phyloP scores from a whole-genome alignment of 2,113 vertebrate genomes.

The Tetraodon nigroviridis region DNA sequence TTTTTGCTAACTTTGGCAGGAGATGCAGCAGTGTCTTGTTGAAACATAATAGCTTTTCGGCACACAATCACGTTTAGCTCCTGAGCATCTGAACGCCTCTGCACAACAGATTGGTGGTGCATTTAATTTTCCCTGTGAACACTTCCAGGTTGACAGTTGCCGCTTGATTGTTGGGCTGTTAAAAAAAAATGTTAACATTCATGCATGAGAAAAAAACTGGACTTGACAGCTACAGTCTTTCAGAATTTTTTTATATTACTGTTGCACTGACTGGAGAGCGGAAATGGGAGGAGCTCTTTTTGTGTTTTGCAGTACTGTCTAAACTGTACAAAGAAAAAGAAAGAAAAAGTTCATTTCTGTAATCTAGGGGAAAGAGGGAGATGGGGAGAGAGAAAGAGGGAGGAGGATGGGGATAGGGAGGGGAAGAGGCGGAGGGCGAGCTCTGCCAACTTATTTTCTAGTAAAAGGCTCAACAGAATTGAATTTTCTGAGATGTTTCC shows the following conservation, averaged over 20 bases:
- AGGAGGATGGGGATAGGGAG: too few species aligned
- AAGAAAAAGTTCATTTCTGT: too few species aligned
- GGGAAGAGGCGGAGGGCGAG: too few species aligned
- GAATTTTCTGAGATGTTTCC: too few species aligned
- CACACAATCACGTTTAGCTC: conserved; percentile 27
- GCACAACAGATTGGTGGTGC: conserved; percentile 43
- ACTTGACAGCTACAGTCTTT: conserved; percentile 22
- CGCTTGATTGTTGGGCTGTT: conserved; percentile 48
- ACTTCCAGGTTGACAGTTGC: conserved; percentile 47
- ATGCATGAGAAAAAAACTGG: conserved; percentile 17
- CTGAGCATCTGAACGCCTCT: conserved; percentile 35
- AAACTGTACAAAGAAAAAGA: too few species aligned
- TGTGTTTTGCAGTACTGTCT: too few species aligned
- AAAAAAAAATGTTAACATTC: conserved; percentile 44
- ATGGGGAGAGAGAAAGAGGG: too few species aligned
- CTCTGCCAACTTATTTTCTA: too few species aligned
- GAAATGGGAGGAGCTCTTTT: not conserved
- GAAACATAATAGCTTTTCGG: conserved; percentile 2
- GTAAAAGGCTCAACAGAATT: too few species aligned
- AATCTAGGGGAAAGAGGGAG: too few species aligned
- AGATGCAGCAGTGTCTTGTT: conserved; percentile 6
- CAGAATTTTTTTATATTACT: not conserved
- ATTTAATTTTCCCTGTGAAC: conserved; percentile 59
- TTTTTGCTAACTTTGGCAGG: conserved; percentile 3
- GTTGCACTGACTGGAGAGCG: not conserved